phyloP scores from a whole-genome alignment of 1,140 invertebrate genomes.

The Drosophila nigromelanica region DNA sequence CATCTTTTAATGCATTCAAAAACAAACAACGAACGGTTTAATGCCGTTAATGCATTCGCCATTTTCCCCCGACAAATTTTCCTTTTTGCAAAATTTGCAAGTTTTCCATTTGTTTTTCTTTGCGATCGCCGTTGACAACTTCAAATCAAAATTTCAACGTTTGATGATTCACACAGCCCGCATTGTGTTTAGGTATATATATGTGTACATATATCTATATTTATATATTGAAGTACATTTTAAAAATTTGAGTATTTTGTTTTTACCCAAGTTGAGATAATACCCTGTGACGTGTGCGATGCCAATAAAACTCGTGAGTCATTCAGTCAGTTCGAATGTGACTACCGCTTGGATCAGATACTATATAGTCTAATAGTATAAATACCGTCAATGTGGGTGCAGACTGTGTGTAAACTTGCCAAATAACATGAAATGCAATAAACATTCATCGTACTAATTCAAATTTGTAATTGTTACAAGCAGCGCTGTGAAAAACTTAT shows the following conservation, averaged over 20 bases:
- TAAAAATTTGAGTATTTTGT: conserved; percentile 48
- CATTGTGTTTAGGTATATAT: not conserved
- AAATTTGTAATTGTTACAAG: conserved; percentile 17
- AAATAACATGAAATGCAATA: conserved; percentile 25
- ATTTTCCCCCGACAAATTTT: conserved; percentile 14
- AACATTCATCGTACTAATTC: conserved; percentile 14
- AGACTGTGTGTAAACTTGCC: conserved; percentile 13
- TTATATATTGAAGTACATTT: conserved; percentile 31
- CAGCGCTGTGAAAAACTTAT: no score
- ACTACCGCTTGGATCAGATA: conserved; percentile 7
- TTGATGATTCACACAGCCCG: conserved; percentile 59
- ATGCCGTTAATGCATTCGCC: conserved; percentile 52
- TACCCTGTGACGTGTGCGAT: conserved; percentile 41
- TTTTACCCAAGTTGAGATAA: conserved; percentile 9
- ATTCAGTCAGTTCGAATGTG: conserved; percentile 1
- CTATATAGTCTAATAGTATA: not conserved
- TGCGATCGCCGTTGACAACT: conserved; percentile 55
- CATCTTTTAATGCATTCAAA: conserved; percentile 55
- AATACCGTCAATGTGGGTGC: conserved; percentile 13
- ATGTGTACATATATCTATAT: conserved; percentile 9
- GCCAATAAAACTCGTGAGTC: conserved; percentile 31
- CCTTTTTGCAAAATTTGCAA: not conserved
- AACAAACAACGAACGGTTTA: conserved; percentile 11
- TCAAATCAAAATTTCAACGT: conserved; percentile 44
- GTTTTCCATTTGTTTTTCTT: not conserved